These are phyloP conservation scores for Bombyx mandarina DNA, from an alignment of 1,140 invertebrate species.

Conservation along the genomic window DNA sequence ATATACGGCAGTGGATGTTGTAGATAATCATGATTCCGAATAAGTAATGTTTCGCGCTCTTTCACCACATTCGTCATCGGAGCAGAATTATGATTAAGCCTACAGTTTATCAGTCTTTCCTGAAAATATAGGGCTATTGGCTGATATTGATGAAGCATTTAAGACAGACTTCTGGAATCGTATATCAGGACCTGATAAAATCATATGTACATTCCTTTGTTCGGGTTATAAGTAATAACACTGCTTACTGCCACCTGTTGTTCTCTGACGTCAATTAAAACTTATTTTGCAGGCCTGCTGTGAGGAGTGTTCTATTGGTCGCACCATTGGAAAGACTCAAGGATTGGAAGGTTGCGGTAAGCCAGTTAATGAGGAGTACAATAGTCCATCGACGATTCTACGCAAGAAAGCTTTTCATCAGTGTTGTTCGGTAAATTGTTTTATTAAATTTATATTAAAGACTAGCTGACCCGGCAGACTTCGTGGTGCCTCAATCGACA, in stretches of 20 bases:
- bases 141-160: too few species aligned
- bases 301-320: slow-evolving; percentile 49
- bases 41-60: too few species aligned
- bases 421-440: slow-evolving; percentile 46
- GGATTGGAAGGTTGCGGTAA: slow-evolving; percentile 33
- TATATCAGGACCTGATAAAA: background rate
- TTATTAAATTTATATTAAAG: background rate
- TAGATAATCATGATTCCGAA: too few species aligned
- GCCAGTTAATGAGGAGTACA: slow-evolving; percentile 18
- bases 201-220: background rate
- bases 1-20: too few species aligned
- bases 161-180: too few species aligned
- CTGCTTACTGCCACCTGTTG: background rate
- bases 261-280: too few species aligned
- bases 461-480: too few species aligned
- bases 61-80: too few species aligned
- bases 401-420: slow-evolving; percentile 37
- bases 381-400: slow-evolving; percentile 23
- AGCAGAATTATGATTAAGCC: too few species aligned
- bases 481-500: too few species aligned
- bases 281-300: slow-evolving; percentile 38
- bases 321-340: slow-evolving; percentile 35
- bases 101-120: too few species aligned
- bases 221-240: background rate
- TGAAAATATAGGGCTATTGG: too few species aligned